Evolutionary conservation across 2,797 vertebrate species (phyloP).

Genomic region (Oryzias sinensis): DNA sequence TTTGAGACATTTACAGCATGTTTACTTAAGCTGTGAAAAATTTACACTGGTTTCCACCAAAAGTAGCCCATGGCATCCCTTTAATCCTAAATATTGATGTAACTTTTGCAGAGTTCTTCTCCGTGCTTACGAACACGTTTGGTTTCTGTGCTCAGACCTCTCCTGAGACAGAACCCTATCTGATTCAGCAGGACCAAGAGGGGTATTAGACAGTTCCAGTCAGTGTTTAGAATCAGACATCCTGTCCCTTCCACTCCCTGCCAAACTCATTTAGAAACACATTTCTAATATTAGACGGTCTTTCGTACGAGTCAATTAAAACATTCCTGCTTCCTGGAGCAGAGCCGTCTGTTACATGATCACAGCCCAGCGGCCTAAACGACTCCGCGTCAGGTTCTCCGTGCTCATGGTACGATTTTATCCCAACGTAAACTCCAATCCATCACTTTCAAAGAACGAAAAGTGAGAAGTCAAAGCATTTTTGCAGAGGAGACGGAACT

Average conservation of each 20-base stretch:
- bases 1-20: too few relatives aligned
- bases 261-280: slow-evolving; percentile 35
- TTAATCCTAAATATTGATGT: slow-evolving; percentile 5
- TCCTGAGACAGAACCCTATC: slow-evolving; percentile 38
- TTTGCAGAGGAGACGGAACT: too few relatives aligned
- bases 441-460: too few relatives aligned
- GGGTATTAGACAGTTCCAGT: slow-evolving; percentile 17
- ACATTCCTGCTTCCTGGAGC: slow-evolving; percentile 3
- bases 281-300: slow-evolving; percentile 30
- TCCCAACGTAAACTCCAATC: too few relatives aligned
- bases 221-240: slow-evolving; percentile 47
- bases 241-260: slow-evolving; percentile 34
- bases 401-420: too few relatives aligned
- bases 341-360: slow-evolving; percentile 1
- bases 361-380: not conserved
- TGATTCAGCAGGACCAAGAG: slow-evolving; percentile 26
- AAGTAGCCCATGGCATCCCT: not conserved
- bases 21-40: too few relatives aligned
- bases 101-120: not conserved
- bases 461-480: too few relatives aligned
- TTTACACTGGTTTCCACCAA: too few relatives aligned
- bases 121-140: slow-evolving; percentile 22
- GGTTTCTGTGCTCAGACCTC: slow-evolving; percentile 14
- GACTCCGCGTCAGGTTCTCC: too few relatives aligned
- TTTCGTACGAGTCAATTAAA: not conserved